Evolutionary conservation across 1,140 invertebrate species (phyloP), one percentile per base, ranked within the genome.

Genomic region (Eulimnadia texana): DNA sequence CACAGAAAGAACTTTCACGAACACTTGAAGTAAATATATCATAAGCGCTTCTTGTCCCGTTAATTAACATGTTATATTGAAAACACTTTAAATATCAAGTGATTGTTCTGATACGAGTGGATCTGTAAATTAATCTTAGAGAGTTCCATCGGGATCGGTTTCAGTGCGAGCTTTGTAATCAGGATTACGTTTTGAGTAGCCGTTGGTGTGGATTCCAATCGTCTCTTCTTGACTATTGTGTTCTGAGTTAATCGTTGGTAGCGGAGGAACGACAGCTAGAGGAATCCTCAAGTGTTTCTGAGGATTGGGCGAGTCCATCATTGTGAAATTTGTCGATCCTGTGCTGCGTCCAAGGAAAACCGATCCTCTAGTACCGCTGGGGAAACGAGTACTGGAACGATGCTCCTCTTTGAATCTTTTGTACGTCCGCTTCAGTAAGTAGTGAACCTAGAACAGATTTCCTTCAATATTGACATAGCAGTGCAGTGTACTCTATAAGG

Each of bases 371-470:
- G 22, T 20, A 29, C 60, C 50, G 24, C 27, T 22, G 23, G 25
- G 22, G 23, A 1, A 27, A 20, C 22, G 28, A 1, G 19, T 52
- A 19, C 60, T n/a, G n/a, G 50, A 28, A 29, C 51, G 53, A 6
- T 23, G 64, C 28, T 65, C 58, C 49, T 69, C 68, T 50, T 57
- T 62, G 62, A 63, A 67, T 3, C 66, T 50, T 3, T 58, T 58
- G 55, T 66, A 68, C 1, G 65, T 61, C n/a, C 68, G 51, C 27
- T 66, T 67, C 20, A 69, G 50, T n/a, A 69, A 64, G 22, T 63
- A 47, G 28, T 64, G 52, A 23, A 69, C 66, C 67, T 68, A 55
- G 6, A 61, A 63, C 50, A 54, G 65, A 29, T 11, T 22, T 47
- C 28, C 28, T 24, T 49, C 13, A 22, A 27, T 61, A 54, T 20